phyloP scores from a whole-genome alignment of 30 jellyfish, hydroid and myxozoan genomes.

The Turritopsis dohrnii region DNA sequence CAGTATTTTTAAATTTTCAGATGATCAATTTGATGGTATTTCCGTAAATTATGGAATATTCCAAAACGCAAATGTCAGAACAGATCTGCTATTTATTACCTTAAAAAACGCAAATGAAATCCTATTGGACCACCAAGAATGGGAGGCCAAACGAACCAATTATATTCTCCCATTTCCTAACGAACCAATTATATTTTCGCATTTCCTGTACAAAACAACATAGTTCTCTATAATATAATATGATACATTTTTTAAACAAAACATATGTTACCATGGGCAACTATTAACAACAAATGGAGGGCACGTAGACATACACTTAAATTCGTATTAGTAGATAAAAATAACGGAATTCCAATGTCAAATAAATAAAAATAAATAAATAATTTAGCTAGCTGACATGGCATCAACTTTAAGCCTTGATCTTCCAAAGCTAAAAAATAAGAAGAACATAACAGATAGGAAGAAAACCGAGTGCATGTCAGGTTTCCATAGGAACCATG shows the following conservation, averaged over 20 bases:
- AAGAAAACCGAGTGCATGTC: neutral
- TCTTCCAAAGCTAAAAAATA: constrained; percentile 35
- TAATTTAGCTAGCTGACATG: neutral
- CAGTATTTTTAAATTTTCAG: no score
- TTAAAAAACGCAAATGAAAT: no score
- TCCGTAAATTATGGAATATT: no score
- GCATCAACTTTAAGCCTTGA: constrained; percentile 7
- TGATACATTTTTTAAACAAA: neutral
- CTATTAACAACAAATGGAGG: neutral
- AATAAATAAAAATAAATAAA: no score
- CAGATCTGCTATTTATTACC: no score
- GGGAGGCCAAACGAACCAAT: no score
- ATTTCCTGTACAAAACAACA: neutral
- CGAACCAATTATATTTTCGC: neutral
- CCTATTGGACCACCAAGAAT: no score
- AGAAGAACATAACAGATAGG: neutral
- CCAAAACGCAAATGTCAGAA: no score
- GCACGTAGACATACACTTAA: neutral
- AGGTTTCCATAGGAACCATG: no score
- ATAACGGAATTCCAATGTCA: neutral
- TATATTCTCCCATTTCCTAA: no score
- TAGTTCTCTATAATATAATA: neutral
- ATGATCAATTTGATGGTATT: no score
- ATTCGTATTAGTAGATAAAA: neutral
- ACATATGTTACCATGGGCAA: neutral